phyloP scores from a whole-genome alignment of 2,888 invertebrate genomes.

The Drosophila anceps region DNA sequence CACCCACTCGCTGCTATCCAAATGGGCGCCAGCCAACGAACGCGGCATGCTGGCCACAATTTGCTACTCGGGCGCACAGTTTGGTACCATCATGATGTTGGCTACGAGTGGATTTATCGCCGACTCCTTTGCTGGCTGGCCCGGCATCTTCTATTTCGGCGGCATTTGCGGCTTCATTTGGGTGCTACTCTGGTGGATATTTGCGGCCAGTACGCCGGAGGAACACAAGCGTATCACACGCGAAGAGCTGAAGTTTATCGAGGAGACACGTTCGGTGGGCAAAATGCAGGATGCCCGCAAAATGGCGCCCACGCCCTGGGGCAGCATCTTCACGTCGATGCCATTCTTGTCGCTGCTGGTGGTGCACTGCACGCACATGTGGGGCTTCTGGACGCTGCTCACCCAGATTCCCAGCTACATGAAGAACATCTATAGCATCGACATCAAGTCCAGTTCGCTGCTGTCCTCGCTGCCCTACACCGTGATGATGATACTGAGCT shows the following conservation, averaged over 20 bases:
- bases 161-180: conserved; percentile 88
- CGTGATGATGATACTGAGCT: conserved; percentile 90
- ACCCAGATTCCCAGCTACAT: conserved; percentile 93
- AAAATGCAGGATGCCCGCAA: conserved; percentile 67
- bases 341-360: conserved; percentile 92
- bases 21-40: conserved; percentile 90
- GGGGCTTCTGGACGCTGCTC: conserved; percentile 93
- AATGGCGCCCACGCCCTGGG: conserved; percentile 89
- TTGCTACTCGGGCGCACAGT: conserved; percentile 90
- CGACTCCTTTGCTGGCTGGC: conserved; percentile 90
- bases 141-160: conserved; percentile 91
- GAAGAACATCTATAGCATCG: conserved; percentile 89
- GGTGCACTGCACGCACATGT: conserved; percentile 90
- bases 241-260: conserved; percentile 89
- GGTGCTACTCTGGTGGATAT: conserved; percentile 87
- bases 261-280: conserved; percentile 86
- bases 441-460: conserved; percentile 90
- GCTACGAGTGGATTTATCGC: conserved; percentile 90
- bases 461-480: conserved; percentile 91
- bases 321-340: conserved; percentile 89
- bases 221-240: conserved; percentile 87
- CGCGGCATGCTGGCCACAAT: conserved; percentile 89
- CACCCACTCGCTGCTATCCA: conserved; percentile 89
- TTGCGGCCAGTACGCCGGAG: conserved; percentile 89
- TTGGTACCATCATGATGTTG: conserved; percentile 92